A percentile compares a stretch with the other conserved stretches of the same genome.
Conservation (phyloP, 2,113 vertebrate species). For the Thalassarche chlororhynchos region DNA sequence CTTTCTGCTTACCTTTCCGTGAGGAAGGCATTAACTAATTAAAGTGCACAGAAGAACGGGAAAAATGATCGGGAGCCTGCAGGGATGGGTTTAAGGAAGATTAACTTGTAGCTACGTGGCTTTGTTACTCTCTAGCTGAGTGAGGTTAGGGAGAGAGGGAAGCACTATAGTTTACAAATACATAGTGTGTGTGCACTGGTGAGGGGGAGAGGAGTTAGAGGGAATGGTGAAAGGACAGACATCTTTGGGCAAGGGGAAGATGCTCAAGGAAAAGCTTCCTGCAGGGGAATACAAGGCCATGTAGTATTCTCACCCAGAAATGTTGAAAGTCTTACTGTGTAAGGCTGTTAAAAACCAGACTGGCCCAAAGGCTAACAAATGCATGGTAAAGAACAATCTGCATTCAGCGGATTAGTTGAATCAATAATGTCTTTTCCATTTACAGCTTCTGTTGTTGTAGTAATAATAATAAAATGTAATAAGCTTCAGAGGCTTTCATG, state of each 20-base stretch:
- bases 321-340: accelerated
- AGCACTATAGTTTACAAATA: neutral
- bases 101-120: neutral
- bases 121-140: neutral
- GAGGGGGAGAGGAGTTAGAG: neutral
- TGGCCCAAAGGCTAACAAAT: neutral
- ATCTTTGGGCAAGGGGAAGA: neutral
- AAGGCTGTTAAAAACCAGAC: neutral
- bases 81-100: neutral
- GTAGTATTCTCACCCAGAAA: neutral
- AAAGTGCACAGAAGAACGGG: neutral
- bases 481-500: neutral
- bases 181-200: accelerated
- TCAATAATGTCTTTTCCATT: neutral
- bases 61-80: neutral
- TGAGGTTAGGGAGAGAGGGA: neutral
- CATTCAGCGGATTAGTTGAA: neutral
- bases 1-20: neutral
- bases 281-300: neutral
- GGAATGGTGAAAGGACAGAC: neutral
- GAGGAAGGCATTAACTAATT: neutral
- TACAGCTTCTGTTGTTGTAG: neutral
- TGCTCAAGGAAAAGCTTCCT: neutral
- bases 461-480: neutral
- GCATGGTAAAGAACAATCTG: neutral